Conservation (phyloP, 2,888 invertebrate species). For the Anthrax anthrax region DNA sequence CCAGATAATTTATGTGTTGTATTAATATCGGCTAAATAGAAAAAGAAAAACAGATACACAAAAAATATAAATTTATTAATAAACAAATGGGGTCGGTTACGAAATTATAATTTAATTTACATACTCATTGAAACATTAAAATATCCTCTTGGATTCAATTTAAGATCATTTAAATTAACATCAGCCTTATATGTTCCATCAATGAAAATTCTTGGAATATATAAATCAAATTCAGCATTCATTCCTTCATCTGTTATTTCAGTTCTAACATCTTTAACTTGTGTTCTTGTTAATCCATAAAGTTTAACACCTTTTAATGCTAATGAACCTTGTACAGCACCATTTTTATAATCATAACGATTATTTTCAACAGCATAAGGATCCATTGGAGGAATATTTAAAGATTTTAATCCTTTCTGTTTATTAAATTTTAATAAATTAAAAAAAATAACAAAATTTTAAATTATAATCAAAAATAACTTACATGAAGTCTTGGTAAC, state of each 20-base stretch:
- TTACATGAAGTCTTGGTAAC: constrained; percentile 28
- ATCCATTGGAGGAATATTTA: constrained; percentile 30
- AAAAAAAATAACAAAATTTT: too few species aligned
- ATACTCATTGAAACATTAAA: constrained; percentile 47
- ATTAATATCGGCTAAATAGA: constrained; percentile 38
- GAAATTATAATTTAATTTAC: too few species aligned
- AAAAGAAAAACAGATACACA: neutral
- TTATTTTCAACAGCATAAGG: constrained; percentile 25
- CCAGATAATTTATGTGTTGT: constrained; percentile 44
- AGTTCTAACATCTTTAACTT: constrained; percentile 42
- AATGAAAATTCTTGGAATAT: constrained; percentile 39
- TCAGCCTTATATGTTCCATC: constrained; percentile 47
- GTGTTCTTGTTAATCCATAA: constrained; percentile 39
- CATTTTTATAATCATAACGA: constrained; percentile 23
- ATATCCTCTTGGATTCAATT: constrained; percentile 43
- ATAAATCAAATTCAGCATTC: constrained; percentile 42
- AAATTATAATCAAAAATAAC: neutral
- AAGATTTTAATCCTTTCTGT: constrained; percentile 26
- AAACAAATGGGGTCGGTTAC: too few species aligned
- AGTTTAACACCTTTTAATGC: constrained; percentile 39
- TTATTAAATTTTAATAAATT: neutral
- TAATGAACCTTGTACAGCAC: constrained; percentile 23
- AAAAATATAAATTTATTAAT: constrained; percentile 2
- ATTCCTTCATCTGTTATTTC: constrained; percentile 41
- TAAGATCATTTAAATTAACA: constrained; percentile 45